Base-by-base conservation (phyloP, 2,797 vertebrate genomes). In the Rhynchonycteris naso region DNA sequence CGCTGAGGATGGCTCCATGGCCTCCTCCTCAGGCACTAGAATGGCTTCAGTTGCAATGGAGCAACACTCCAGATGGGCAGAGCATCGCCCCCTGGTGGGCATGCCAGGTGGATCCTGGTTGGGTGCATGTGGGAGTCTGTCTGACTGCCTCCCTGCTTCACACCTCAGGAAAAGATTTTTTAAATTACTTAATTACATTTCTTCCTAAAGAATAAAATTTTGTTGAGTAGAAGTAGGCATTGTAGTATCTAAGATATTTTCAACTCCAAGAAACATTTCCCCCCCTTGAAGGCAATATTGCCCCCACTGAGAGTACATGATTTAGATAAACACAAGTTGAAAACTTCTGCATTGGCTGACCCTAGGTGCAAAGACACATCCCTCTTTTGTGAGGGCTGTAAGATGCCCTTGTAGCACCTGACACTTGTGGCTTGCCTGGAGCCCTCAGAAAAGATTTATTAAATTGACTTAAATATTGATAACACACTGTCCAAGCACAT, bases 111-210 rank as follows among this genome's bases (percentile, higher is more conserved):
- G 43, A 43, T 43, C 43, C 5, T 7, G 5, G 43, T 43, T 5
- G 43, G 8, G 43, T 7, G 8, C 43, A 43, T 43, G 43, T 7
- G 43, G 43, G 43, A 43, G 43, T 43, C 43, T 43, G 3, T 43
- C 43, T 43, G 43, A 43, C 43, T 43, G 43, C 43, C 43, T 43
- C 43, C 43, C 43, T 43, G 43, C 43, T 43, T 43, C 43, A 6
- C 5, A 43, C 8, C 8, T 43, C 43, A 43, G 43, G 43, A 7
- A 43, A 43, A 43, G 1, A 43, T 43, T 43, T 43, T 43, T n/a
- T n/a, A n/a, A 81, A 80, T 61, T 33, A 54, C 28, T 86, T 90
- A 63, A 78, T 43, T 69, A 83, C 54, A 52, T 58, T 85, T 92
- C 69, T 72, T 22, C 58, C 59, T 81, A 87, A 65, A 33, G 21